Evolutionary conservation across 2,113 vertebrate species (phyloP), one percentile per base, ranked within the genome.

Genomic region (Mesocricetus auratus): DNA sequence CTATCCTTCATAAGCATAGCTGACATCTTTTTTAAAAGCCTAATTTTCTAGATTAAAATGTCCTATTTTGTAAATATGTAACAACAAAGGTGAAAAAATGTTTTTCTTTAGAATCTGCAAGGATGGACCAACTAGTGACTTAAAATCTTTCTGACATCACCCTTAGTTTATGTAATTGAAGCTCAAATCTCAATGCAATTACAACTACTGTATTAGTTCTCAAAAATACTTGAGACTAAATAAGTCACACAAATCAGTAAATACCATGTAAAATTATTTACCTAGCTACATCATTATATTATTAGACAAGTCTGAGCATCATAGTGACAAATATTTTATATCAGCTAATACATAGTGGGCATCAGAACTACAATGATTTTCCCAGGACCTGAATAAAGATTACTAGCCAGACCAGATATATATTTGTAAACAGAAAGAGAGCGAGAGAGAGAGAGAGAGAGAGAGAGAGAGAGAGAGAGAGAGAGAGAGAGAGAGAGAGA

Each of bases 271-370:
- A 87, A 94, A 91, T 64, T 4, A 74, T 56, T 93, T 78, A 56
- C 71, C 39, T 93, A 62, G 29, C 4, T 77, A 66, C 21, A 77
- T 92, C 10, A 86, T 86, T 68, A 62, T 92, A 58, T 71, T 31
- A 89, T 89, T 82, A 93, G 79, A 45, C 31, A 93, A 10, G 17
- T 91, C 68, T 95, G 79, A 93, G 86, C 60, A 87, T 77, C 79
- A 71, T 33, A 87, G 36, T 91, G 73, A 15, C 85, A 94, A 89
- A 93, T 83, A 24, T 77, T 31, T 90, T 82, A 50, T 79, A 77
- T 89, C 50, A 94, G 68, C 26, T 79, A 85, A 88, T 21, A 5
- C 6, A 86, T 29, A 42, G 42, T 79, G 78, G 64, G 39, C 62
- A n/a, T 79, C 56, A 93, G 22, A 71, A 7, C 78, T 29, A 42